Percentiles rank a stretch among this genome's conserved stretches.
phyloP scores from a whole-genome alignment of 2,888 invertebrate species.

The Cheilosia grossa region DNA sequence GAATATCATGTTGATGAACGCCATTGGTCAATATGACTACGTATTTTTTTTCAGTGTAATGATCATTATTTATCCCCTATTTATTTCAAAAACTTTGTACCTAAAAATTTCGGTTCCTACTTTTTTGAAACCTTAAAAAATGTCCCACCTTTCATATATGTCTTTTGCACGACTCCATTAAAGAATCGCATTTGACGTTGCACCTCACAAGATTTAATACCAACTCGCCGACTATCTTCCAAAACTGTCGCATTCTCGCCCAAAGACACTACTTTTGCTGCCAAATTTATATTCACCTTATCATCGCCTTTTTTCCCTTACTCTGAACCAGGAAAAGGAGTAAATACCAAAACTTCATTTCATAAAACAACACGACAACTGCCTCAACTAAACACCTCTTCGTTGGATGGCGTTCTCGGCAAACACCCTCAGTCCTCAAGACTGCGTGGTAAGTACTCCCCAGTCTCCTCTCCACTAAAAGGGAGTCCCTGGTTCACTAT shows the following conservation, averaged over 20 bases:
- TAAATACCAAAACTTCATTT: constrained; percentile 68
- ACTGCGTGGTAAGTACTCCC: constrained; percentile 5
- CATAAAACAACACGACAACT: constrained; percentile 67
- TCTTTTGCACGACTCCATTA: neutral
- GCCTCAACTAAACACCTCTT: constrained; percentile 55
- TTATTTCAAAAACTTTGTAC: no score
- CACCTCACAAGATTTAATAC: constrained; percentile 15
- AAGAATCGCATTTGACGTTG: neutral
- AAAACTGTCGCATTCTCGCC: constrained; percentile 14
- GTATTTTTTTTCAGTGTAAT: no score
- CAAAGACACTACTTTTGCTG: constrained; percentile 17
- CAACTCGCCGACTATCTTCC: neutral
- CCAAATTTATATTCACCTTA: constrained; percentile 53
- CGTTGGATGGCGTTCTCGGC: constrained; percentile 1
- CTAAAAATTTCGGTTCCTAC: no score
- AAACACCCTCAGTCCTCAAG: constrained; percentile 34
- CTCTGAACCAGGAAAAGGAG: constrained; percentile 19
- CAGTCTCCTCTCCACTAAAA: constrained; percentile 8
- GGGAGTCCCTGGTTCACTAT: constrained; percentile 30
- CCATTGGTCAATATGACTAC: no score
- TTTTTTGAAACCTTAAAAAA: no score
- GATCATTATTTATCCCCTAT: no score
- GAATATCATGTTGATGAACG: no score
- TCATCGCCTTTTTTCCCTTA: constrained; percentile 4
- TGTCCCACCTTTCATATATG: neutral